A percentile compares a stretch with the other conserved stretches of the same genome.
These are phyloP conservation scores for Lepidochrysops patricia DNA, from an alignment of 2,888 invertebrate genomes.

Conservation along the genomic window DNA sequence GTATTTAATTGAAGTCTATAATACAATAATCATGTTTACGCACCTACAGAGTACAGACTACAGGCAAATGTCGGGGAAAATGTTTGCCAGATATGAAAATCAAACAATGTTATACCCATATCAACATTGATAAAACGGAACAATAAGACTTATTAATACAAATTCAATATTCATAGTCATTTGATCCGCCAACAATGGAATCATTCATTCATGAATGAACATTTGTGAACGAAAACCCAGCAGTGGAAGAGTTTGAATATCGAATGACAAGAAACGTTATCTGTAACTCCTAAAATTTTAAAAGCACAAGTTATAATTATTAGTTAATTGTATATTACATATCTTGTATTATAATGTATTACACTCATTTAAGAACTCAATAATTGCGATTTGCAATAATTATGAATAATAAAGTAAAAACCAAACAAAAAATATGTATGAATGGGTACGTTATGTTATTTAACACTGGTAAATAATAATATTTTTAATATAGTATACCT, in stretches of 20 bases:
- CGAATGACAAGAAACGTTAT: not conserved
- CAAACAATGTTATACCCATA: constrained; percentile 11
- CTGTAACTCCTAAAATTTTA: too few species aligned
- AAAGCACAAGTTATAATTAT: too few species aligned
- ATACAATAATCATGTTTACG: not conserved
- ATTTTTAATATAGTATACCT: too few species aligned
- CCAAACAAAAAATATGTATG: too few species aligned
- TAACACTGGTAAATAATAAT: too few species aligned
- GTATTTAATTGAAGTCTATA: not conserved
- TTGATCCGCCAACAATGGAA: constrained; percentile 30
- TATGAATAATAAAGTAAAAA: too few species aligned
- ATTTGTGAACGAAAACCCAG: constrained; percentile 14
- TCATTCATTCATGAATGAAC: constrained; percentile 23
- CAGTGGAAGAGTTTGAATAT: not conserved
- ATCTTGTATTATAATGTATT: too few species aligned
- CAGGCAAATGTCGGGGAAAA: not conserved
- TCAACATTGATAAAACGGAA: not conserved
- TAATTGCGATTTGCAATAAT: too few species aligned
- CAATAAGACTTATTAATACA: not conserved
- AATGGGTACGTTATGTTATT: too few species aligned
- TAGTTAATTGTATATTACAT: too few species aligned
- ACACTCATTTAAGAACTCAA: too few species aligned
- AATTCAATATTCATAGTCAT: constrained; percentile 17
- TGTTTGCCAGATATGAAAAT: constrained; percentile 1
- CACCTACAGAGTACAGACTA: not conserved